Conservation (phyloP, 2,113 vertebrate genomes). For the Pomatostomus ruficeps region DNA sequence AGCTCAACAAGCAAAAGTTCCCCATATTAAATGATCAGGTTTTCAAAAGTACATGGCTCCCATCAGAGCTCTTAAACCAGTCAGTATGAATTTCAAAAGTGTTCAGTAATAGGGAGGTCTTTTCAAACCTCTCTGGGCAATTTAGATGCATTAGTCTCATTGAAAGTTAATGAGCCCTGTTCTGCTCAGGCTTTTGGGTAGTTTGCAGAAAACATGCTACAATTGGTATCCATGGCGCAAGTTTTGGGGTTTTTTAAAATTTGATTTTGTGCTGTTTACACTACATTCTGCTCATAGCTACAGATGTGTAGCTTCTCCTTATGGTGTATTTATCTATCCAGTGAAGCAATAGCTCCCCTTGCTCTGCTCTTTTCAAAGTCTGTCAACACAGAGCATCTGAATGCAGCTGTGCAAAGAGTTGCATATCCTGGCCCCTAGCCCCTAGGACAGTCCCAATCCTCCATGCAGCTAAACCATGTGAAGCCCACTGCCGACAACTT, state of each 20-base stretch:
- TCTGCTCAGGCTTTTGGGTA: background rate
- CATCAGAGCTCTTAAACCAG: background rate
- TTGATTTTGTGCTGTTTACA: background rate
- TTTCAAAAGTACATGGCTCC: background rate
- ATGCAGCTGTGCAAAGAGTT: constrained; percentile 44
- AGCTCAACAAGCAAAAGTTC: background rate
- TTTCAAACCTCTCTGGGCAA: constrained; percentile 9
- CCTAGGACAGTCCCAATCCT: background rate
- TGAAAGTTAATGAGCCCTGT: constrained; percentile 31
- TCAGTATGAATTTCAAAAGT: constrained; percentile 3
- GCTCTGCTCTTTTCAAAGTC: constrained; percentile 34
- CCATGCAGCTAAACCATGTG: background rate
- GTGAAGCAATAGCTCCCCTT: constrained; percentile 2
- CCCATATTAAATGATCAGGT: background rate
- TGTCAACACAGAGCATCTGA: constrained; percentile 51
- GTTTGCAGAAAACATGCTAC: background rate
- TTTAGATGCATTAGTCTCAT: background rate
- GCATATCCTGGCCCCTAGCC: constrained; percentile 1
- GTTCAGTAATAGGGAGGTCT: background rate
- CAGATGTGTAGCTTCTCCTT: constrained; percentile 12
- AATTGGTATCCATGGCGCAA: background rate
- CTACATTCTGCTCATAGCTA: background rate
- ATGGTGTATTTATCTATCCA: background rate
- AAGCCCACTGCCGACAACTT: background rate
- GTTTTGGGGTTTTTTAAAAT: background rate